A percentile compares a stretch with the other conserved stretches of the same genome.
Conservation (phyloP, 2,888 invertebrate genomes). For the Carabus problematicus region DNA sequence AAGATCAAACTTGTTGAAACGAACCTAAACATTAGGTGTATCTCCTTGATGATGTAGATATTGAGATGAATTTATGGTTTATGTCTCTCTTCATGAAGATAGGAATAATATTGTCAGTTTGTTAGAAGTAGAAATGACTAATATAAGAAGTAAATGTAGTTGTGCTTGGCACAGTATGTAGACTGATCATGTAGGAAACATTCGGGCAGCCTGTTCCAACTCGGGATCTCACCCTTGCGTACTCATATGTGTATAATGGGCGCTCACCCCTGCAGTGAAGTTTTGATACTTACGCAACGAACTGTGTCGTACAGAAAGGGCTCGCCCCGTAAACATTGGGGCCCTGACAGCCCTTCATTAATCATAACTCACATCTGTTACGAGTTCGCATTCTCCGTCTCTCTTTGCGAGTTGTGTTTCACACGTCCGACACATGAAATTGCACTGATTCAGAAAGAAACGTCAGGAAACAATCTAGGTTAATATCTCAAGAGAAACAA, state of each 20-base stretch:
- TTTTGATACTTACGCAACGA: conserved; percentile 60
- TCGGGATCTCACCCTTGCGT: neutral
- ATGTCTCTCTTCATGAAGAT: neutral
- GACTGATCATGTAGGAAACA: conserved; percentile 15
- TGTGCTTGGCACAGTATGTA: too few relatives aligned
- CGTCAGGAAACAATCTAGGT: neutral
- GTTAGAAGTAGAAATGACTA: too few relatives aligned
- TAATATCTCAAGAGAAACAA: neutral
- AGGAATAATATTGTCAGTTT: too few relatives aligned
- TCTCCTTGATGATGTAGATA: too few relatives aligned
- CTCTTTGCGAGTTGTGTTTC: conserved; percentile 22
- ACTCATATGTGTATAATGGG: neutral
- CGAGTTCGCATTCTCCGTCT: too few relatives aligned
- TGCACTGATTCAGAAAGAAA: conserved; percentile 3
- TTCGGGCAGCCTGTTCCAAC: conserved; percentile 3
- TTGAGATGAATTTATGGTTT: conserved; percentile 6
- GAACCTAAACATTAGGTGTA: too few relatives aligned
- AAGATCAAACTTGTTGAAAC: too few relatives aligned
- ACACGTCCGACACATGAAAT: conserved; percentile 21
- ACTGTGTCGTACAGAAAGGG: conserved; percentile 57
- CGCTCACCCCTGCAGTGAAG: conserved; percentile 56
- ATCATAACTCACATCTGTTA: conserved; percentile 54
- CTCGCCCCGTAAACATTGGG: conserved; percentile 37
- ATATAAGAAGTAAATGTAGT: too few relatives aligned
- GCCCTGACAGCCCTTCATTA: conserved; percentile 55